Conservation (phyloP, 2,797 vertebrate species). For the Cryptoprocta ferox region DNA sequence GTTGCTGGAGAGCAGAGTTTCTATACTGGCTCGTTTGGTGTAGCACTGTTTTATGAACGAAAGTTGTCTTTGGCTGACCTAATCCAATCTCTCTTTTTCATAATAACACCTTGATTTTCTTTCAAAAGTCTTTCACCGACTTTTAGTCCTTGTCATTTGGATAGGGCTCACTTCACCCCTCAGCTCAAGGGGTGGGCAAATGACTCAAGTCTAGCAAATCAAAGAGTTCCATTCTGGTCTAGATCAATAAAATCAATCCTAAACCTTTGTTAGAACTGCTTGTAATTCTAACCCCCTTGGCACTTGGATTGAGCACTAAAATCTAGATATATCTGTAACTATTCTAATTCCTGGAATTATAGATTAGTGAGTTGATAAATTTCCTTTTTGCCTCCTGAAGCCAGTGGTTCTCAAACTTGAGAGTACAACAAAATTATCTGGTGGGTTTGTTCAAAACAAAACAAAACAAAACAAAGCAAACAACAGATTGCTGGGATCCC, state of each 20-base stretch:
- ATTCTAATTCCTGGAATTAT: constrained; percentile 17
- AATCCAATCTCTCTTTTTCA: background rate
- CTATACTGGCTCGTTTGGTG: background rate
- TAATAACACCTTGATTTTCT: background rate
- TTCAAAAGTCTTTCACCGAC: background rate
- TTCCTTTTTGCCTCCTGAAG: background rate
- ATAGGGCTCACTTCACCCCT: background rate
- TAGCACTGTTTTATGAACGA: background rate
- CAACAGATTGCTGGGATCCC: background rate
- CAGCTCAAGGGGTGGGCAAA: background rate
- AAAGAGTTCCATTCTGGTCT: background rate
- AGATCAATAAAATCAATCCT: constrained; percentile 13
- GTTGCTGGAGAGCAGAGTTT: background rate
- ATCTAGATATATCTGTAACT: background rate
- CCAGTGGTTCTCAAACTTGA: background rate
- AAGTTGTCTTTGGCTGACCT: background rate
- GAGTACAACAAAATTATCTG: background rate
- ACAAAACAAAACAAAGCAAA: no score
- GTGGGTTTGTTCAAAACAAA: background rate
- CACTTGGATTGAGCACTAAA: background rate
- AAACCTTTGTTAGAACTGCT: constrained; percentile 1
- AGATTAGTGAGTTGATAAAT: background rate
- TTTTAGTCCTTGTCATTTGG: background rate
- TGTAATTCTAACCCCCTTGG: background rate
- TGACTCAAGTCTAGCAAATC: background rate